Percentiles rank a stretch among this genome's conserved stretches.
phyloP scores from a whole-genome alignment of 2,113 vertebrate genomes.

The Crotalus helleri region DNA sequence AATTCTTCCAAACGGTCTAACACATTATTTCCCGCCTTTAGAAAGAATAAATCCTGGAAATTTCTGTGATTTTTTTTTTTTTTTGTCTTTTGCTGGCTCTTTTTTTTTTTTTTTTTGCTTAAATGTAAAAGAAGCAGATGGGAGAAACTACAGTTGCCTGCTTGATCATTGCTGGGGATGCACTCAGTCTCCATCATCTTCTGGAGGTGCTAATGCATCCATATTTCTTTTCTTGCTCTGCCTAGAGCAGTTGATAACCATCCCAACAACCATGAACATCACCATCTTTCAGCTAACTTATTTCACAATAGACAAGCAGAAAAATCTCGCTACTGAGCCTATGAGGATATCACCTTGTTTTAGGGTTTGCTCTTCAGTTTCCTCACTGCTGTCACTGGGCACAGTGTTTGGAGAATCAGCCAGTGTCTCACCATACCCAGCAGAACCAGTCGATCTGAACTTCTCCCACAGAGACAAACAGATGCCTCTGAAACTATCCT shows the following conservation, averaged over 20 bases:
- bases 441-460: neutral
- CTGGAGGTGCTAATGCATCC: neutral
- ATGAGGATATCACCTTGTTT: neutral
- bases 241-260: slow-evolving; percentile 14
- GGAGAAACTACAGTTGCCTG: neutral
- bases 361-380: neutral
- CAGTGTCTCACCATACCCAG: neutral
- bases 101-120: no score
- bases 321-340: neutral
- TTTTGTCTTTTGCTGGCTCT: neutral
- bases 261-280: neutral
- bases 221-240: neutral
- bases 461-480: neutral
- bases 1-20: neutral
- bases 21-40: neutral
- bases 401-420: neutral
- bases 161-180: neutral
- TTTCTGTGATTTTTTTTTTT: neutral
- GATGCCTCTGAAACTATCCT: neutral
- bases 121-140: neutral
- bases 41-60: slow-evolving; percentile 16
- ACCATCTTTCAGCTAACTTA: slow-evolving; percentile 4
- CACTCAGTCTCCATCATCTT: slow-evolving; percentile 30
- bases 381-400: neutral
- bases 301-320: neutral